Evolutionary conservation across 2,888 invertebrate genomes (phyloP), one percentile per base, ranked within the genome.

Genomic region (Acrocyrtus sp.): DNA sequence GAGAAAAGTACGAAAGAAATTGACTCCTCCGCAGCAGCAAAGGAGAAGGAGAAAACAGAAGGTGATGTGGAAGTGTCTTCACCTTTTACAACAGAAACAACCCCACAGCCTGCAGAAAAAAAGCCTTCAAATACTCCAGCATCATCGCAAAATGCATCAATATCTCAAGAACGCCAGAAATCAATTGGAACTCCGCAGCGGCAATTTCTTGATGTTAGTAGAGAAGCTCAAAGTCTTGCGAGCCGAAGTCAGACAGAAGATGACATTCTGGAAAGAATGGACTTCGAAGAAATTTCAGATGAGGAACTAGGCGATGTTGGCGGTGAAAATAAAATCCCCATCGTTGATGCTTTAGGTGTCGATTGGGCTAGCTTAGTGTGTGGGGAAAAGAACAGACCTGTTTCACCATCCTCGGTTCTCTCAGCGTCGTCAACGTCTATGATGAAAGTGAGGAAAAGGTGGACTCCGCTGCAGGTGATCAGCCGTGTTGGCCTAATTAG

Each of bases 291-390:
- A 85, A 94, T 94, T 82, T 94, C 94, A 17, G 94, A 95, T 84
- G 94, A 94, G 60, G 95, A 95, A 84, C 85, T 94, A 39, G 94
- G 95, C 17, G 81, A 82, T 83, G 93, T 94, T 83, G 57, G 47
- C 5, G 72, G 72, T 5, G 92, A 94, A 82, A 88, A 91, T 15
- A 89, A 88, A 82, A 87, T 88, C 45, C 83, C 92, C 39, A 88
- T 95, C 75, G 94, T 94, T 4, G 95, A 96, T 85, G 94, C 94
- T n/a, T 85, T 96, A 27, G 95, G 95, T n/a, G 95, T 96, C 1
- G 95, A 96, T 85, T 96, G 96, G 96, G 92, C 94, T 12, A 94
- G 94, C 83, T 86, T 96, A 51, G 91, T 94, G 0, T 72, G 77
- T 45, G 70, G 77, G 17, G 92, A 92, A 2, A 74, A 73, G 56